A percentile compares a stretch with the other conserved stretches of the same genome.
phyloP scores from a whole-genome alignment of 2,888 invertebrate species.

The Cosmopolites sordidus region DNA sequence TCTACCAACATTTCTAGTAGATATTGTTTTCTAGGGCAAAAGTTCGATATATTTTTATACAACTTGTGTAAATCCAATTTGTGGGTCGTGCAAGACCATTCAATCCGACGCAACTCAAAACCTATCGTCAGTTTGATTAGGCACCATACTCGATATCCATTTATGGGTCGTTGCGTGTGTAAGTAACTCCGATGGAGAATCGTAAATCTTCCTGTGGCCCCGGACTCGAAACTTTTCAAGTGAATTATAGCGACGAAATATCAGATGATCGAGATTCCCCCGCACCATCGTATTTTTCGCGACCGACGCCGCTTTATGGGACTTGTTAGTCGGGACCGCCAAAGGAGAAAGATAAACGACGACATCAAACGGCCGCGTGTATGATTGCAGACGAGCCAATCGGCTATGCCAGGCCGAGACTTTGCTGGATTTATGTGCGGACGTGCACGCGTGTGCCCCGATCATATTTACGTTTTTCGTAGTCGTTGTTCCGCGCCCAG shows the following conservation, averaged over 20 bases:
- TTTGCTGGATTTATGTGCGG: constrained; percentile 24
- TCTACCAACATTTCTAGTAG: no score
- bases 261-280: constrained; percentile 29
- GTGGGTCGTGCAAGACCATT: no score
- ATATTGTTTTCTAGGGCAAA: no score
- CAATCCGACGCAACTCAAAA: no score
- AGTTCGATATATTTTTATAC: no score
- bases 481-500: constrained; percentile 26
- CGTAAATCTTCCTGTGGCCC: no score
- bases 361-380: constrained; percentile 36
- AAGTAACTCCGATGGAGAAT: no score
- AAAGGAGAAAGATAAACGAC: constrained; percentile 38
- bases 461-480: constrained; percentile 26
- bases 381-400: constrained; percentile 36
- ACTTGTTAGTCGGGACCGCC: constrained; percentile 37
- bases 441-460: constrained; percentile 25
- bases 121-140: no score
- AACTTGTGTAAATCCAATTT: no score
- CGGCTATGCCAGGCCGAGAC: constrained; percentile 20
- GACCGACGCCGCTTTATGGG: constrained; percentile 31
- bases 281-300: constrained; percentile 28
- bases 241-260: constrained; percentile 32
- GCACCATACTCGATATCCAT: no score
- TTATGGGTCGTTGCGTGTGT: no score
- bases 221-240: constrained; percentile 7